Base-by-base conservation (phyloP, 2,888 invertebrate species). In the Micropterix aruncella region DNA sequence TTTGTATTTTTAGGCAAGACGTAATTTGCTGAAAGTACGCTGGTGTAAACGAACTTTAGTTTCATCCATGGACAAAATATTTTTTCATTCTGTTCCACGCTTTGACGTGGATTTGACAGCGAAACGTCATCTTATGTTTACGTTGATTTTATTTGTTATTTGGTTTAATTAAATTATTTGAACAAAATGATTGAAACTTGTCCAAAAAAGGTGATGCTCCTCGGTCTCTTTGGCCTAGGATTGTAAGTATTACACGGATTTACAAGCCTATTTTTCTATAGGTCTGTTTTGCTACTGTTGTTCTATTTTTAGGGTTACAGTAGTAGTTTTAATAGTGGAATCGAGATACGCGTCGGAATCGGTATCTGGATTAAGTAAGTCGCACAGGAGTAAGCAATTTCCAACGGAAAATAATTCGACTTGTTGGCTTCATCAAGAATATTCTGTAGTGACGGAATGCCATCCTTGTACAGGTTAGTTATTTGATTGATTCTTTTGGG, bases 401-500 rank as follows among this genome's bases (percentile, higher is more conserved):
- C 70, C 80, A 5, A 74, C 81, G 12, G 84, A 84, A 59, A 83
- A 83, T 52, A 88, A 86, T 59, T 81, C 84, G 0, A 83, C 80
- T 7, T 90, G 90, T 59, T 81, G 82, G 75, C 65, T 77, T 42
- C 75, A 76, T 48, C 87, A 89, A 57, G 72, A 78, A 15, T 87
- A 76, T 54, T 75, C 77, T 49, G 70, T 89, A 16, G 69, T 83
- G 16, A 77, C 76, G 54, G 83, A 85, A 61, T 90, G 90, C 55
- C 84, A 88, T 65, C 86, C 85, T n/a, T 90, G 91, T 62, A 79
- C 83, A 60, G 80, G 84, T 80, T 66, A 51, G n/a, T n/a, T n/a
- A n/a, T n/a, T n/a, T n/a, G n/a, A n/a, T n/a, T n/a, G n/a, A n/a
- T n/a, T n/a, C n/a, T n/a, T n/a, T n/a, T n/a, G n/a, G n/a, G n/a